Evolutionary conservation across 2,113 vertebrate genomes (phyloP).

Genomic region (Erythrocebus patas): DNA sequence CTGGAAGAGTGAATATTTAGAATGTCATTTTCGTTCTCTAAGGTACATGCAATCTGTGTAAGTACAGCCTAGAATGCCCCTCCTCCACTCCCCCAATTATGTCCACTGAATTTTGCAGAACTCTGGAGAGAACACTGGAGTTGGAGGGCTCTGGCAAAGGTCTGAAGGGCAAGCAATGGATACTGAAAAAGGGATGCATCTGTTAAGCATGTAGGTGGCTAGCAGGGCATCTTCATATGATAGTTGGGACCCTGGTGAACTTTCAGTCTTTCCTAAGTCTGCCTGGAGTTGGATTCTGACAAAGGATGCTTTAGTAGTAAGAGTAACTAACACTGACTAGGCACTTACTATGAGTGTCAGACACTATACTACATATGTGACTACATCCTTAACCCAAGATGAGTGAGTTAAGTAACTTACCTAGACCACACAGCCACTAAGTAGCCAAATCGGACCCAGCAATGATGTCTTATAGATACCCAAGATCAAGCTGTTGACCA

Average conservation of each 20-base stretch:
- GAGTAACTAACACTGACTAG: too few relatives aligned
- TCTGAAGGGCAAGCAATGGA: neutral
- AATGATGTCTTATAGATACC: neutral
- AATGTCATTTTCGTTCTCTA: neutral
- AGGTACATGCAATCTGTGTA: accelerated
- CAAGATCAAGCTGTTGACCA: neutral
- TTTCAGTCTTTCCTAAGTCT: neutral
- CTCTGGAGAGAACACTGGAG: neutral
- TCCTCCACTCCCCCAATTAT: accelerated
- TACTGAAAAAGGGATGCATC: neutral
- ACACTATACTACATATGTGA: too few relatives aligned
- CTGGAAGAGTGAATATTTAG: neutral
- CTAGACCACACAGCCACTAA: accelerated
- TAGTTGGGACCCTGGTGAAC: neutral
- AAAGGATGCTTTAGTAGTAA: neutral
- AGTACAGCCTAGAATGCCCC: accelerated
- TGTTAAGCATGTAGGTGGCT: neutral
- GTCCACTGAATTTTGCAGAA: neutral
- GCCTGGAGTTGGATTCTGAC: neutral
- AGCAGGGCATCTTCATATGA: neutral
- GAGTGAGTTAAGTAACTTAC: neutral
- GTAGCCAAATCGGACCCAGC: neutral
- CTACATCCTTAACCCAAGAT: neutral
- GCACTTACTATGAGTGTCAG: neutral
- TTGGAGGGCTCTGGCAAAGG: neutral